Percentiles rank a stretch among this genome's conserved stretches.
These are phyloP conservation scores for Drosophila parthenogenetica DNA, from an alignment of 2,888 invertebrate genomes.

Conservation along the genomic window DNA sequence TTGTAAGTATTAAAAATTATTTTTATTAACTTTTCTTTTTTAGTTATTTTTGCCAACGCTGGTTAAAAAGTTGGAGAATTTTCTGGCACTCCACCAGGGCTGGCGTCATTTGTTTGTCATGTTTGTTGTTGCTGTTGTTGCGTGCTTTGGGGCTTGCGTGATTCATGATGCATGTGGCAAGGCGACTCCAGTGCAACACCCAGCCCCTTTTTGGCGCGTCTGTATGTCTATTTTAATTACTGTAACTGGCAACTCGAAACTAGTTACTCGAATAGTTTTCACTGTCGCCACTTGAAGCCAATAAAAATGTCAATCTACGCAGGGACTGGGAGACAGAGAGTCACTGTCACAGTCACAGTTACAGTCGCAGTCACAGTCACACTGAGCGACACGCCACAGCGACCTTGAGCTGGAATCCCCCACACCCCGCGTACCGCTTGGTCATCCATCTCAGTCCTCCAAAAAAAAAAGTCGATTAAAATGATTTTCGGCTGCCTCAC, in stretches of 20 bases:
- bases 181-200: conserved; percentile 45
- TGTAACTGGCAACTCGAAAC: conserved; percentile 41
- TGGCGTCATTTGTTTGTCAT: conserved; percentile 56
- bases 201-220: conserved; percentile 56
- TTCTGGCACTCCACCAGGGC: conserved; percentile 26
- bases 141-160: conserved; percentile 62
- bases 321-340: conserved; percentile 8
- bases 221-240: conserved; percentile 70
- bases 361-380: conserved; percentile 1
- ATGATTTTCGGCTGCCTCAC: conserved; percentile 65
- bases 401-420: conserved; percentile 44
- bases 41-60: too few species aligned
- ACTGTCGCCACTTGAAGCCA: conserved; percentile 60
- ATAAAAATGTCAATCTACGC: conserved; percentile 52
- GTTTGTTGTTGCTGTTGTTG: conserved; percentile 39
- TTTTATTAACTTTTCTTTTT: too few species aligned
- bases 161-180: conserved; percentile 60
- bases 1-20: too few species aligned
- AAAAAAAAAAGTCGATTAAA: conserved; percentile 52
- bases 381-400: conserved; percentile 11
- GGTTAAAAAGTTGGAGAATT: neutral
- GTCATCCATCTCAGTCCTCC: conserved; percentile 16
- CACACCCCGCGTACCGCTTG: neutral
- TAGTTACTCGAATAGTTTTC: conserved; percentile 39
- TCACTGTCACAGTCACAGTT: neutral